Conservation (phyloP, 2,113 vertebrate genomes). For the Platichthys stellatus region DNA sequence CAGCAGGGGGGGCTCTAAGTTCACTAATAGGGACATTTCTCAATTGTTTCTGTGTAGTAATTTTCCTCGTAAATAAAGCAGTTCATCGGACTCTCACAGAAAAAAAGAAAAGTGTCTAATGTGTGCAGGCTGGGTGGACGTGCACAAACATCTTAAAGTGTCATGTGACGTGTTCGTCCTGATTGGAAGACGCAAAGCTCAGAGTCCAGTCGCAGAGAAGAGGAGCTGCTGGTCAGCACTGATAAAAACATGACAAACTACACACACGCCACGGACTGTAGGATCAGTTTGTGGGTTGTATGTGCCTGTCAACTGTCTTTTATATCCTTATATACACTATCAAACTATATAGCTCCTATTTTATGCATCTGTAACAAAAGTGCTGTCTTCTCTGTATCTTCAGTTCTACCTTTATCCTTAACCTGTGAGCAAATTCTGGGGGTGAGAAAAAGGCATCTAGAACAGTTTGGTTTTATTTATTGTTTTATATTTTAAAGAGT, state of each 20-base stretch:
- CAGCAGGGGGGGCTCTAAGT: constrained; percentile 44
- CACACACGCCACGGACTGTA: neutral
- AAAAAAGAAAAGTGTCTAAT: neutral
- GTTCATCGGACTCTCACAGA: neutral
- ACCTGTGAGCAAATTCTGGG: too few relatives aligned
- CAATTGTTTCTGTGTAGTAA: neutral
- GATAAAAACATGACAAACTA: constrained; percentile 37
- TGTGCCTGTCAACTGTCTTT: neutral
- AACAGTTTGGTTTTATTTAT: too few relatives aligned
- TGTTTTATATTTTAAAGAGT: too few relatives aligned
- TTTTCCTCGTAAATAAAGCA: neutral
- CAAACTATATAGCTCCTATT: too few relatives aligned
- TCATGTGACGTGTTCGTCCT: constrained; percentile 19
- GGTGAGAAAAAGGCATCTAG: too few relatives aligned
- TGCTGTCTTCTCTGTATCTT: too few relatives aligned
- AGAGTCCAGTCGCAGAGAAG: constrained; percentile 44
- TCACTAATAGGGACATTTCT: constrained; percentile 2
- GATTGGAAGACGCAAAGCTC: constrained; percentile 41
- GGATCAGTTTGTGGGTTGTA: neutral
- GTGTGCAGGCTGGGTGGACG: neutral
- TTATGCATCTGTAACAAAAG: too few relatives aligned
- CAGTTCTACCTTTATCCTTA: too few relatives aligned
- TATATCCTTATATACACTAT: neutral
- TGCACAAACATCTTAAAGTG: neutral
- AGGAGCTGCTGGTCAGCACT: constrained; percentile 6